Percentiles rank a stretch among this genome's conserved stretches.
These are phyloP conservation scores for Phylloscopus collybita DNA, from an alignment of 2,797 vertebrate species.

Conservation along the genomic window DNA sequence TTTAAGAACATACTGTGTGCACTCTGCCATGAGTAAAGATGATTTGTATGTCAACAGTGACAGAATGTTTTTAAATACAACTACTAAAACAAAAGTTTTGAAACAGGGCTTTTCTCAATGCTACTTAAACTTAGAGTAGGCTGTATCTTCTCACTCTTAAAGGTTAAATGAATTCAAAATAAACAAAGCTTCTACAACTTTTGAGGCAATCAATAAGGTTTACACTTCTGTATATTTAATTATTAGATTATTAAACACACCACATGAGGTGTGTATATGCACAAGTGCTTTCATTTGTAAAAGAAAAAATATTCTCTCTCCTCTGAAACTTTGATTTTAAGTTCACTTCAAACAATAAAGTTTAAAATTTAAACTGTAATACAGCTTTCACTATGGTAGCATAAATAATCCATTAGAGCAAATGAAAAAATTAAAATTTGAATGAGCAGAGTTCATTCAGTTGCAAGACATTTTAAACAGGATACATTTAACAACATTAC, in stretches of 20 bases:
- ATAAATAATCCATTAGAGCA: neutral
- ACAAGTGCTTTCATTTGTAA: neutral
- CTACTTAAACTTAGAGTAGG: neutral
- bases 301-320: neutral
- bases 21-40: neutral
- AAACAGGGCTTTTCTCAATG: neutral
- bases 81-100: neutral
- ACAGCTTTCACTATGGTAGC: neutral
- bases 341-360: neutral
- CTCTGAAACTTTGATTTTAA: neutral
- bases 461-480: neutral
- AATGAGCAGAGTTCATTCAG: neutral
- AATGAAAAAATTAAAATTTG: neutral
- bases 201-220: neutral
- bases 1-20: neutral
- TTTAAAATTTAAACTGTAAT: neutral
- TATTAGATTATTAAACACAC: neutral
- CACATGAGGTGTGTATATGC: neutral
- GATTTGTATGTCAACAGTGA: neutral
- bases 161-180: neutral
- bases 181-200: neutral
- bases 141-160: neutral
- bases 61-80: neutral
- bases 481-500: neutral
- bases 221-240: neutral